These are phyloP conservation scores for Oryzaephilus surinamensis DNA, from an alignment of 1,140 invertebrate species.

Conservation along the genomic window DNA sequence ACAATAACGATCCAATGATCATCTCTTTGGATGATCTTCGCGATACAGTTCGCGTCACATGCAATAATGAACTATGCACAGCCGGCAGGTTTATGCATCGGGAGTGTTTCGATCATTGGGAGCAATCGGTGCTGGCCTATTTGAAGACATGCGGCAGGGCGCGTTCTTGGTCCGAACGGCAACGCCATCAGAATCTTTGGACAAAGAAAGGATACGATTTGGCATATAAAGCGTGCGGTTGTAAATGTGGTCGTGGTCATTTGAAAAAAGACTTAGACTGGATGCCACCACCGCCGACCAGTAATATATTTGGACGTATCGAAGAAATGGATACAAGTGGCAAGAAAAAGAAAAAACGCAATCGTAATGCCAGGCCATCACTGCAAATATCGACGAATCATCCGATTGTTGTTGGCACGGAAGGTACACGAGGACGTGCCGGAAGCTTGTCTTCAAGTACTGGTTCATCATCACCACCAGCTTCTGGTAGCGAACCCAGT, in stretches of 20 bases:
- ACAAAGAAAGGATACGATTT: conserved; percentile 95
- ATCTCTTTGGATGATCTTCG: conserved; percentile 64
- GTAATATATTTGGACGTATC: conserved; percentile 33
- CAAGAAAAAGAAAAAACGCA: conserved; percentile 58
- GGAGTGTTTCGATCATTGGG: conserved; percentile 91
- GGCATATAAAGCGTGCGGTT: conserved; percentile 79
- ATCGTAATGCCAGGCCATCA: conserved; percentile 50
- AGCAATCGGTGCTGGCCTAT: conserved; percentile 75
- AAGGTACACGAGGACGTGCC: conserved; percentile 40
- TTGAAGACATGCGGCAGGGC: conserved; percentile 82
- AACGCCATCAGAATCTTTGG: conserved; percentile 91
- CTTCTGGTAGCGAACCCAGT: conserved; percentile 56
- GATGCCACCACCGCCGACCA: conserved; percentile 51
- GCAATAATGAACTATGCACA: conserved; percentile 87
- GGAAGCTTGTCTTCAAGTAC: conserved; percentile 55
- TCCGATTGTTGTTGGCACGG: conserved; percentile 33
- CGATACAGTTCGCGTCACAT: conserved; percentile 78
- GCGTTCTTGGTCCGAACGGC: conserved; percentile 86
- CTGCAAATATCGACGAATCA: conserved; percentile 40
- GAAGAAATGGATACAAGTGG: conserved; percentile 38
- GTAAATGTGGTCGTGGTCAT: conserved; percentile 81
- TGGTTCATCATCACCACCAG: conserved; percentile 57
- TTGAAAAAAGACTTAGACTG: conserved; percentile 91
- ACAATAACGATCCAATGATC: conserved; percentile 41
- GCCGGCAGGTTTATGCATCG: conserved; percentile 88